Evolutionary conservation across 2,888 invertebrate species (phyloP), one percentile per base, ranked within the genome.

Genomic region (Drosophila affinis): DNA sequence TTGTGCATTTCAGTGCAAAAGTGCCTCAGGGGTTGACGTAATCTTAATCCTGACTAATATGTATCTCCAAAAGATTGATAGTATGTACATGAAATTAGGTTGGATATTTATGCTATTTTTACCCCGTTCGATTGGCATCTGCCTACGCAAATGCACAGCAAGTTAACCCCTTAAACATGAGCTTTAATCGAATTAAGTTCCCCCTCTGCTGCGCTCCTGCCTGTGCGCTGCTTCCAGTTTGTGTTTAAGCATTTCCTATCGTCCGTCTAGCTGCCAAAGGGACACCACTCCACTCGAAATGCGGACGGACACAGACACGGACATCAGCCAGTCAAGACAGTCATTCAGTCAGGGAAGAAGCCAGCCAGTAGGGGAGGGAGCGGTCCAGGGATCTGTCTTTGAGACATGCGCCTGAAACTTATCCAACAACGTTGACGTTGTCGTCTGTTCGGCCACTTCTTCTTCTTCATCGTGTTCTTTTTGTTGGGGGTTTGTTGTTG

Each of bases 351-450:
- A 46, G 65, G 49, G 21, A 3, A 21, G 21, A 21, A 27, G 24
- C 5, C 24, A 24, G 24, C 32, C 45, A 29, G 44, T 17, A 44
- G 57, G 78, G 63, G 77, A 80, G 78, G 45, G 45, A 64, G 70
- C 73, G 64, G 51, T 72, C 47, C 48, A 18, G 61, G 67, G 67
- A 39, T 67, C 49, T 24, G 70, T 69, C 63, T 67, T 76, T 75
- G 78, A 81, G 79, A 84, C 87, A 87, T 78, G 85, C 76, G 79
- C 72, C 87, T 79, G 68, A 84, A 87, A 84, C 81, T 81, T 85
- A 81, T 87, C 81, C 81, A 82, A 85, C 86, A 79, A 74, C 64
- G 87, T 85, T 85, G 86, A 85, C 87, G 81, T 87, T 81, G 87
- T 85, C 81, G 70, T 79, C 69, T 60, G 69, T 56, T 49, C 56